Evolutionary conservation across 2,797 vertebrate species (phyloP), one percentile per base, ranked within the genome.

Genomic region (Acanthis flammea): DNA sequence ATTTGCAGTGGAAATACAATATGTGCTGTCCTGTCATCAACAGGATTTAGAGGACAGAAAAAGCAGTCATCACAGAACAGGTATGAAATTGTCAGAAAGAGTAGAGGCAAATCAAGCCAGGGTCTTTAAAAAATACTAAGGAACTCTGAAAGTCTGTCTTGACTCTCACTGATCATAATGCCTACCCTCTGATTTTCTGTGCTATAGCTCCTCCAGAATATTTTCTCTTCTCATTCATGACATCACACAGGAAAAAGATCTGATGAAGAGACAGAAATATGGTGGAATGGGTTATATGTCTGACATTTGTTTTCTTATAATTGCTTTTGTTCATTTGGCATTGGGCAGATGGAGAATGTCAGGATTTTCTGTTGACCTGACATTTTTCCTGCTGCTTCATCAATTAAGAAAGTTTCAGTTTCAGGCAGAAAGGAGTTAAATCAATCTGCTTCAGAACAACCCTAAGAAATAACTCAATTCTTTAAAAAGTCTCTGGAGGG

Each of bases 341-440:
- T 45, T 70, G 73, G 51, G 37, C 60, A 91, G 58, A 18, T n/a
- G 63, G 54, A 72, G 33, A 83, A 83, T 16, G 31, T 48, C 73
- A 80, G 54, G 50, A 74, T 73, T 91, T 95, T 91, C 48, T 48
- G 41, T 87, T 86, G 75, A 91, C 54, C 76, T 75, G 73, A 81
- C 45, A 33, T 66, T 92, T 92, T 93, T 90, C 48, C 18, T 92
- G 41, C 33, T 93, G 53, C 10, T 85, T 91, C 65, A 77, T 89
- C 86, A 94, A 23, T 88, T 90, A 90, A 75, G 33, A 31, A 33
- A 63, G 18, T 94, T 91, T 71, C 33, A 22, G 33, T 79, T 92
- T 87, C 75, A 91, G 91, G 14, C 68, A 91, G 41, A 92, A 94
- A 97, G 37, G 81, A 92, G 91, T 97, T 96, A 96, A 96, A 96